A percentile compares a stretch with the other conserved stretches of the same genome.
Conservation (phyloP, 2,113 vertebrate genomes). For the Conger conger region DNA sequence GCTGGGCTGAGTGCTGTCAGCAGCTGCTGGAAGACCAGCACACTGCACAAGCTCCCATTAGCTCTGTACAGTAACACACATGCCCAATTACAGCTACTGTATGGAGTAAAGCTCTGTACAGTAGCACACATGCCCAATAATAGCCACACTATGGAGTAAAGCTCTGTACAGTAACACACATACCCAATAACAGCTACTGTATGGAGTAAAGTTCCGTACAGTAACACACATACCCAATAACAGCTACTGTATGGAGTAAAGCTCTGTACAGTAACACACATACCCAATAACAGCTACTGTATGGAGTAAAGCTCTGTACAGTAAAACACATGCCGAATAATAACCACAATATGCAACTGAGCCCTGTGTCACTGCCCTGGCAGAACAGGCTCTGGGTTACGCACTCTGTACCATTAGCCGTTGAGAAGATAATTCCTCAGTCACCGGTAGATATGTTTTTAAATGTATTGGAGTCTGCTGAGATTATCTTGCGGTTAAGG, state of each 20-base stretch:
- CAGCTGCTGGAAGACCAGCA: slow-evolving; percentile 10
- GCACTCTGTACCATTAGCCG: too few species aligned
- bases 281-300: too few species aligned
- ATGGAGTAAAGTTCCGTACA: not conserved
- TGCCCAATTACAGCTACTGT: too few species aligned
- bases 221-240: not conserved
- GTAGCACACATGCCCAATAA: not conserved
- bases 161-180: too few species aligned
- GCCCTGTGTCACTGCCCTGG: not conserved
- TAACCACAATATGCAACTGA: too few species aligned
- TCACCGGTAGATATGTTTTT: not conserved
- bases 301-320: not conserved
- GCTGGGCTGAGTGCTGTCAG: not conserved
- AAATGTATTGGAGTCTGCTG: not conserved
- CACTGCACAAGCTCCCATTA: not conserved
- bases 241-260: not conserved
- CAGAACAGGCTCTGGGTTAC: too few species aligned
- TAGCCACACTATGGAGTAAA: not conserved
- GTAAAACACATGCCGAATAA: not conserved
- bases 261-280: not conserved
- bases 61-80: not conserved
- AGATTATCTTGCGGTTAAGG: not conserved
- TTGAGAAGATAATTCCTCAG: not conserved
- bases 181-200: too few species aligned
- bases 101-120: not conserved